Evolutionary conservation across 2,888 invertebrate species (phyloP), one percentile per base, ranked within the genome.

Genomic region (Tenthredo amoena): DNA sequence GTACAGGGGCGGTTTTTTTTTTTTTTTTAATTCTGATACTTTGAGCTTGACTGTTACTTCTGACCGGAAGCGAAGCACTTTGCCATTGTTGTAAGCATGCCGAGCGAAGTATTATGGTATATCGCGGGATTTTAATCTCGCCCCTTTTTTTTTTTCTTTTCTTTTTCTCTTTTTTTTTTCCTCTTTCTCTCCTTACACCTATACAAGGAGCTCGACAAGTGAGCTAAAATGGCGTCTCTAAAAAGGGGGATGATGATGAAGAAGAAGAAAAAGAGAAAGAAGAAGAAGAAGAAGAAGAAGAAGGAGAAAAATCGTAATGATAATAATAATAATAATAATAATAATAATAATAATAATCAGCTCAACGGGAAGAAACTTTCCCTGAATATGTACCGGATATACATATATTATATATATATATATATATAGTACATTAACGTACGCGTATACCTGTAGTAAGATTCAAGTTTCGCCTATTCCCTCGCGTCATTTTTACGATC

Each of bases 401-500:
- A 68, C 21, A n/a, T 68, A 68, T 68, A 68, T 3, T 71, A 71
- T 34, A n/a, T 26, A 4, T 7, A 26, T 7, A 15, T 5, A 15
- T 34, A 34, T 15, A 31, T 26, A 31, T 10, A n/a, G 58, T 37
- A 37, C 37, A 37, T 37, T 2, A 37, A 6, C 18, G 18, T 21
- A 18, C 18, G 18, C 18, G 15, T 65, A 68, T 68, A 68, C 68
- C 31, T 68, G 50, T 6, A n/a, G 31, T 55, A 31, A 77, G 50
- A 77, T 77, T 77, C 77, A 31, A 55, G 55, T 77, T 77, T 77
- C 77, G 55, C 34, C 9, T 55, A 77, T 77, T 77, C 50, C 77
- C 77, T 77, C 34, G 34, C 34, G 77, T 77, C 77, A 77, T 55
- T 50, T 77, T 77, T 77, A 77, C 55, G 47, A 77, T 77, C 55